Evolutionary conservation across 1,140 invertebrate species (phyloP).

Genomic region (Odontomachus brunneus): DNA sequence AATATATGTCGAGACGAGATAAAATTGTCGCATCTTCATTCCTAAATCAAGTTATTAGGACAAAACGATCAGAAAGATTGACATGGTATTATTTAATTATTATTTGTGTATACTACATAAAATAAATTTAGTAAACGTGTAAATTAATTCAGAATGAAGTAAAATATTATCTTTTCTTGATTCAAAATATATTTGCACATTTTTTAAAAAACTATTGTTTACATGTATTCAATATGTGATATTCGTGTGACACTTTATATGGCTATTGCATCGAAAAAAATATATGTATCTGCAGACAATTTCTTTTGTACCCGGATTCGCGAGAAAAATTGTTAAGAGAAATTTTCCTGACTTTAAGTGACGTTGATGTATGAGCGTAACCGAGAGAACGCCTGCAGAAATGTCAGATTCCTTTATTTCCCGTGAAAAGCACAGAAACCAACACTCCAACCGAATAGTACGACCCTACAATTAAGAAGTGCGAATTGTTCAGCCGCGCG

Average conservation of each 20-base stretch:
- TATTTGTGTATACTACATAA: background rate
- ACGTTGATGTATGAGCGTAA: slow-evolving; percentile 68
- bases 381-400: slow-evolving; percentile 52
- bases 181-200: background rate
- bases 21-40: too few species aligned
- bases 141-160: slow-evolving; percentile 10
- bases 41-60: too few species aligned
- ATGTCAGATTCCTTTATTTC: slow-evolving; percentile 58
- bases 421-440: slow-evolving; percentile 33
- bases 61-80: too few species aligned
- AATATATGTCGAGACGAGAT: too few species aligned
- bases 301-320: slow-evolving; percentile 2
- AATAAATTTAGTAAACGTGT: background rate
- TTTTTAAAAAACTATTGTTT: slow-evolving; percentile 1
- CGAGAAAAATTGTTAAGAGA: slow-evolving; percentile 65
- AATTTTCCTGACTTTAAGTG: slow-evolving; percentile 70
- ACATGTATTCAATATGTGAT: background rate
- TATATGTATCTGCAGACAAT: slow-evolving; percentile 37
- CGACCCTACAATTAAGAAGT: slow-evolving; percentile 41
- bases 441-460: slow-evolving; percentile 8
- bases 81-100: background rate
- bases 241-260: slow-evolving; percentile 46
- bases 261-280: slow-evolving; percentile 35
- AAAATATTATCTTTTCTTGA: background rate
- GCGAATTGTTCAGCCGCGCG: slow-evolving; percentile 24